Evolutionary conservation across 1,140 invertebrate species (phyloP).

Genomic region (Drosophila micromelanica): DNA sequence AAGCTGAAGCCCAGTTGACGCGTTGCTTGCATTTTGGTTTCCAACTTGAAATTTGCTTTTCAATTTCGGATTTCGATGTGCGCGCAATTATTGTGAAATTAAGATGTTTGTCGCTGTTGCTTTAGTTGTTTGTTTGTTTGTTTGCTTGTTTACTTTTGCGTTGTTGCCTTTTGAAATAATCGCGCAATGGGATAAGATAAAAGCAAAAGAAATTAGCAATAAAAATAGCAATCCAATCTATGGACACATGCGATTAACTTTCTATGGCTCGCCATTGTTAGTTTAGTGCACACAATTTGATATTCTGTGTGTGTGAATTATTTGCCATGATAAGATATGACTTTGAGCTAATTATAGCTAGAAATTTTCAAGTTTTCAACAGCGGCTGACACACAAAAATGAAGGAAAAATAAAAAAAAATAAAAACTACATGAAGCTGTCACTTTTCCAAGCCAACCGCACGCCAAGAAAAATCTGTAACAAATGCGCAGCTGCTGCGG

Average conservation of each 20-base stretch:
- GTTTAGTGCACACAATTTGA: conserved; percentile 41
- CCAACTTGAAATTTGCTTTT: conserved; percentile 51
- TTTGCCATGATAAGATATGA: conserved; percentile 73
- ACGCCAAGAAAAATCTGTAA: conserved; percentile 68
- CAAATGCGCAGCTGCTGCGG: conserved; percentile 52
- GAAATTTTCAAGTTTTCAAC: conserved; percentile 54
- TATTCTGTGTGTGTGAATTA: conserved; percentile 55
- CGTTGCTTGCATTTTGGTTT: conserved; percentile 44
- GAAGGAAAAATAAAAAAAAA: background rate
- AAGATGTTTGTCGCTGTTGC: conserved; percentile 60
- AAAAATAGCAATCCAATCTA: conserved; percentile 11
- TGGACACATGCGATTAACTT: conserved; percentile 56
- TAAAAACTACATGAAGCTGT: conserved; percentile 31
- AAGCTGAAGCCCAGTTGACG: conserved; percentile 16
- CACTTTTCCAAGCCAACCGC: conserved; percentile 34
- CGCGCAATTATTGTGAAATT: conserved; percentile 77
- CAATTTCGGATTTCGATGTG: conserved; percentile 55
- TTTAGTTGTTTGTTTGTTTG: conserved; percentile 12
- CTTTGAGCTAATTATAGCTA: conserved; percentile 69
- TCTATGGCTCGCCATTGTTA: conserved; percentile 49
- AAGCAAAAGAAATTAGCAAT: conserved; percentile 6
- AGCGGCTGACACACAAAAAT: conserved; percentile 54
- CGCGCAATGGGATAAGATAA: conserved; percentile 40
- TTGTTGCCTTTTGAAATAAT: conserved; percentile 10
- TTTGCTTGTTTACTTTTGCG: conserved; percentile 6